Conservation (phyloP, 2,888 invertebrate genomes). For the Julus scanicus region DNA sequence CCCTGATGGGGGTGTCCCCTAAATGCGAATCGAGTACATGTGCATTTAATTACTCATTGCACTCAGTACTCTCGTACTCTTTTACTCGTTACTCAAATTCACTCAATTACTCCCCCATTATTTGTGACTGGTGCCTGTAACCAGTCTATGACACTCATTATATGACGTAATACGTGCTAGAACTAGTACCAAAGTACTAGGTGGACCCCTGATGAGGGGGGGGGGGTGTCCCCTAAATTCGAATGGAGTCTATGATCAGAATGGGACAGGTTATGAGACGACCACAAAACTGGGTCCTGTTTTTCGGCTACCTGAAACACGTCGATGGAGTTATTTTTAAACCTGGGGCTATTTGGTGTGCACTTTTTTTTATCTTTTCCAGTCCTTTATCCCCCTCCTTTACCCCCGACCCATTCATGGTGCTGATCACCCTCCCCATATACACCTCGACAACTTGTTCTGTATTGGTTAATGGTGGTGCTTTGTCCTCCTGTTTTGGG, state of each 20-base stretch:
- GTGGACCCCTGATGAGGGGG: no score
- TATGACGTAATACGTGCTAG: no score
- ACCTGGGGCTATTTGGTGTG: constrained; percentile 46
- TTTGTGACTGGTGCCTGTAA: no score
- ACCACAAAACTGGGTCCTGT: constrained; percentile 9
- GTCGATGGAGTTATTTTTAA: constrained; percentile 36
- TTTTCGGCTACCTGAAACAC: constrained; percentile 1
- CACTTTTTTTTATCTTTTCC: background rate
- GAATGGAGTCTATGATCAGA: background rate
- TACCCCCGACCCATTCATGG: background rate
- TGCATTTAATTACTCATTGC: no score
- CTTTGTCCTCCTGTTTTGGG: constrained; percentile 44
- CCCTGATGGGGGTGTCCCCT: background rate
- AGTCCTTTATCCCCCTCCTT: background rate
- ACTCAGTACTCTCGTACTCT: no score
- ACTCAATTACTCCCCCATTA: no score
- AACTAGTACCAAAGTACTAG: no score
- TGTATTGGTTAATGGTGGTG: constrained; percentile 49
- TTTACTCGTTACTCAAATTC: no score
- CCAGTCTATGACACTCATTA: no score
- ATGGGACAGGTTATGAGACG: background rate
- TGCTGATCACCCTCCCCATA: constrained; percentile 45
- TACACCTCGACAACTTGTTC: constrained; percentile 47
- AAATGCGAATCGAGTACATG: background rate
- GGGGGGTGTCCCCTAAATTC: background rate